Percentiles rank a stretch among this genome's conserved stretches.
phyloP scores from a whole-genome alignment of 2,888 invertebrate species.

The Yponomeuta evonymella region DNA sequence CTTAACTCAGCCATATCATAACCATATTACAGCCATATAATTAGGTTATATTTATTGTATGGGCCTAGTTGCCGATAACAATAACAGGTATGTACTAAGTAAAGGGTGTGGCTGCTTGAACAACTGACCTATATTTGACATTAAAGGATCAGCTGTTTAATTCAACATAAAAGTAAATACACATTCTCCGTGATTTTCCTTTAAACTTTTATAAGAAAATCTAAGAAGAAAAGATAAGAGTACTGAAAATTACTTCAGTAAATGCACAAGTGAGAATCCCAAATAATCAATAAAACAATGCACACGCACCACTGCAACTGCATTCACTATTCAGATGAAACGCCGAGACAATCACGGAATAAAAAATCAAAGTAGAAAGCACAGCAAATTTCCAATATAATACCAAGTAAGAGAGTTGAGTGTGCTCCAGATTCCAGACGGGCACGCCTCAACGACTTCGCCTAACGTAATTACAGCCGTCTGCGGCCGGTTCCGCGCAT shows the following conservation, averaged over 20 bases:
- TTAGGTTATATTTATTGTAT: too few relatives aligned
- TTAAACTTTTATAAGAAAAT: too few relatives aligned
- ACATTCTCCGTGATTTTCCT: background rate
- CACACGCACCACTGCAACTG: background rate
- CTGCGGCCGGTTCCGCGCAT: constrained; percentile 29
- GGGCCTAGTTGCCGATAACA: too few relatives aligned
- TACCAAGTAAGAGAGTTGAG: constrained; percentile 19
- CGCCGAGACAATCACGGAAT: background rate
- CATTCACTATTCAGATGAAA: background rate
- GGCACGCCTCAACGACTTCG: constrained; percentile 38
- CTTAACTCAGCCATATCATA: background rate
- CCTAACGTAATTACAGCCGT: constrained; percentile 20
- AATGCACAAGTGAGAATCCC: background rate
- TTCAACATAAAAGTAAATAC: background rate
- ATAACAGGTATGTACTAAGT: too few relatives aligned
- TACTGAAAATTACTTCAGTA: background rate
- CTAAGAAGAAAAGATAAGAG: background rate
- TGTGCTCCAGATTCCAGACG: constrained; percentile 40
- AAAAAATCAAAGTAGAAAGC: constrained; percentile 20
- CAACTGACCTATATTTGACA: background rate
- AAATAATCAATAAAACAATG: background rate
- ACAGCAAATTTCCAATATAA: constrained; percentile 9
- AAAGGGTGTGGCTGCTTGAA: too few relatives aligned
- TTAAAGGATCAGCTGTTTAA: background rate
- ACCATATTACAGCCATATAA: background rate